These are phyloP conservation scores for Epinephelus lanceolatus DNA, from an alignment of 2,113 vertebrate species.

Conservation along the genomic window DNA sequence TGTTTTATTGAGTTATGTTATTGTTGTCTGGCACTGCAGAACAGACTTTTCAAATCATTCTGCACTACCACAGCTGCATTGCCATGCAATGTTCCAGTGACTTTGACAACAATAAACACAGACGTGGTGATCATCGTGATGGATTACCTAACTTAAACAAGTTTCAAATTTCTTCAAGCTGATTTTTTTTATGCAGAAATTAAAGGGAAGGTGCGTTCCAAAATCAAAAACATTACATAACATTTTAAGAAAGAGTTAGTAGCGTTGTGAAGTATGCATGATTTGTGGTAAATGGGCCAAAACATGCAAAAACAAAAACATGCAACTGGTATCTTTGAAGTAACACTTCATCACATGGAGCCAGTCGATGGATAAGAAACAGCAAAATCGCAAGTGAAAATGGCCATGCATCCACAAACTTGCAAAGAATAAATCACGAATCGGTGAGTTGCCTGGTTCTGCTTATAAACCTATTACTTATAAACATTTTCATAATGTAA, in stretches of 20 bases:
- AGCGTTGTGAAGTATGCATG: conserved; percentile 1
- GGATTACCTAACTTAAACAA: conserved; percentile 47
- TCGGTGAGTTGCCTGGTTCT: neutral
- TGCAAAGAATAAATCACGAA: neutral
- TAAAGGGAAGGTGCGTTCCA: neutral
- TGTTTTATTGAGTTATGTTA: conserved; percentile 15
- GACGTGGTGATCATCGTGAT: conserved; percentile 31
- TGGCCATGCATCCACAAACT: neutral
- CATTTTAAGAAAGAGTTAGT: neutral
- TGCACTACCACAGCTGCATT: conserved; percentile 24
- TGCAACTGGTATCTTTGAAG: neutral
- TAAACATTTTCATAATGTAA: neutral
- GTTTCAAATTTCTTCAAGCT: conserved; percentile 23
- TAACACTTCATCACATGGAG: neutral
- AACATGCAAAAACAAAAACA: neutral
- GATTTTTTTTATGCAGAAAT: conserved; percentile 3
- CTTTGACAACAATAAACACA: conserved; percentile 42
- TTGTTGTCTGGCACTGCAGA: conserved; percentile 20
- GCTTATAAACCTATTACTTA: neutral
- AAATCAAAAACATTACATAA: neutral
- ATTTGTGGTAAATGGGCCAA: conserved; percentile 4
- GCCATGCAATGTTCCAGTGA: conserved; percentile 27
- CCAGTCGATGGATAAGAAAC: neutral
- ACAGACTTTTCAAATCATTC: conserved; percentile 41
- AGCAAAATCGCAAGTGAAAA: neutral